Conservation (phyloP, 1,140 invertebrate species). For the Neotoxoptera formosana region DNA sequence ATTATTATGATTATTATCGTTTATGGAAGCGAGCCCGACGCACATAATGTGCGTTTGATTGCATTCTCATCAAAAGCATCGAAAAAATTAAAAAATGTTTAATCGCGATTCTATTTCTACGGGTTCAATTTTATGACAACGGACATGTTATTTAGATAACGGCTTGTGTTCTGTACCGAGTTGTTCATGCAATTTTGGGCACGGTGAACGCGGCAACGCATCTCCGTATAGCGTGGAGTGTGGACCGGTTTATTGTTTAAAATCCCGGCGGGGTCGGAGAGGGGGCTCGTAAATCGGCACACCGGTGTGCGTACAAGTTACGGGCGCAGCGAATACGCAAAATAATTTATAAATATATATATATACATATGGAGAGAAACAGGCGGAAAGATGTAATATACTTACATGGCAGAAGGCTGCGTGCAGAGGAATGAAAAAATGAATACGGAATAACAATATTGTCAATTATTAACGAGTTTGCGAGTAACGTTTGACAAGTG, state of each 20-base stretch:
- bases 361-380: neutral
- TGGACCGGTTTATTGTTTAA: neutral
- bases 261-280: neutral
- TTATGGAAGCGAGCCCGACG: neutral
- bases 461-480: neutral
- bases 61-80: neutral
- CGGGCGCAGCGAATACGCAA: no score
- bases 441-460: neutral
- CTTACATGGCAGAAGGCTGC: neutral
- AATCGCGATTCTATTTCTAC: neutral
- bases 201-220: neutral
- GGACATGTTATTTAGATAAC: neutral
- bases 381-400: neutral
- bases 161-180: neutral
- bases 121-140: neutral
- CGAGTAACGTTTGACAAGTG: neutral
- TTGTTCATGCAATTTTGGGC: neutral
- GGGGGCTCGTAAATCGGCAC: neutral
- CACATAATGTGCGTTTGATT: no score
- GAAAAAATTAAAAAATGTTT: neutral
- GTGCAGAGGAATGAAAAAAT: neutral
- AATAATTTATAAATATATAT: no score
- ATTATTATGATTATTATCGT: neutral
- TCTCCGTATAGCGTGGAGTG: neutral
- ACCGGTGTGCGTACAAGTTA: no score